These are phyloP conservation scores for Bombus pascuorum DNA, from an alignment of 1,140 invertebrate species.

Conservation along the genomic window DNA sequence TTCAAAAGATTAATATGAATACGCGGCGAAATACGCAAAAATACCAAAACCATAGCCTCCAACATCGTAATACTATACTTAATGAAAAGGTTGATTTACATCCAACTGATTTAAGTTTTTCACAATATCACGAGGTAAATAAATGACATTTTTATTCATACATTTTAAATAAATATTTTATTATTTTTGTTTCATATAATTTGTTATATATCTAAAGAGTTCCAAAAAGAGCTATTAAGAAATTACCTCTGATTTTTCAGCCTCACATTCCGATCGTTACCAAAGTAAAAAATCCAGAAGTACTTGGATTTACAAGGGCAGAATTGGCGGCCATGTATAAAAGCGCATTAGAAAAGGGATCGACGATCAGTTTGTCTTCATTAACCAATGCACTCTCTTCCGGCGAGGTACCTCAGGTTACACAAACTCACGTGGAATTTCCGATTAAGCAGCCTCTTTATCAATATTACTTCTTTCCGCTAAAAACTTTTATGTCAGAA, in stretches of 20 bases:
- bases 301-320: conserved; percentile 57
- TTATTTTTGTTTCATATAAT: background rate
- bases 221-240: background rate
- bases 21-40: background rate
- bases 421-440: conserved; percentile 57
- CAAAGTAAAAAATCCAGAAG: conserved; percentile 34
- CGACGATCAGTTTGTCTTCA: conserved; percentile 56
- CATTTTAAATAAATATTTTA: background rate
- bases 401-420: conserved; percentile 52
- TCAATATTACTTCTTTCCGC: conserved; percentile 72
- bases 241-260: conserved; percentile 2
- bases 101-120: background rate
- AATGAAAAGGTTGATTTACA: conserved; percentile 12
- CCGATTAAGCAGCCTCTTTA: conserved; percentile 54
- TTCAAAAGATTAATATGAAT: conserved; percentile 43
- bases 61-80: background rate
- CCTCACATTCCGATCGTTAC: background rate
- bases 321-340: conserved; percentile 70
- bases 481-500: conserved; percentile 69
- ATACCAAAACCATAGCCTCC: conserved; percentile 8
- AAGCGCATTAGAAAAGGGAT: conserved; percentile 68
- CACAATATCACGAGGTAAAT: conserved; percentile 53
- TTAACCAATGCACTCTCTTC: conserved; percentile 62
- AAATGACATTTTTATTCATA: background rate
- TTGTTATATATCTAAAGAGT: background rate